Evolutionary conservation across 2,797 vertebrate species (phyloP).

Genomic region (Sebastes trivittatus): DNA sequence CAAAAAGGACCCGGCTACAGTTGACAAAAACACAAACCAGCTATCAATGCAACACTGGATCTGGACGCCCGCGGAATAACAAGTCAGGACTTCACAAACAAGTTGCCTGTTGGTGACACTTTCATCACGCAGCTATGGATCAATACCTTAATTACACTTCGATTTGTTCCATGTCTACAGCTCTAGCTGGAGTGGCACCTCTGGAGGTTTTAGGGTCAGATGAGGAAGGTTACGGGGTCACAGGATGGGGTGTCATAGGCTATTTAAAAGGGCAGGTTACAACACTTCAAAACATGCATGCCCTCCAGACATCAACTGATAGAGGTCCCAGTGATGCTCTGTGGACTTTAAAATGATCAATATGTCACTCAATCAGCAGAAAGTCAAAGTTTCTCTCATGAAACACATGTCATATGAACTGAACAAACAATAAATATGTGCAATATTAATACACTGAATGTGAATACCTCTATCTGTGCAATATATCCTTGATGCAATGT

Average conservation of each 20-base stretch:
- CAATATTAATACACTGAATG: too few species aligned
- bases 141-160: not conserved
- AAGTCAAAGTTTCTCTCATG: not conserved
- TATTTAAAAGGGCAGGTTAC: conserved; percentile 66
- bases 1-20: conserved; percentile 54
- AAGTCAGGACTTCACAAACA: conserved; percentile 32
- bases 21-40: conserved; percentile 69
- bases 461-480: too few species aligned
- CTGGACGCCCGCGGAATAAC: conserved; percentile 57
- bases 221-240: conserved; percentile 26
- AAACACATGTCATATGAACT: too few species aligned
- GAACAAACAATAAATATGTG: too few species aligned
- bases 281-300: conserved; percentile 61
- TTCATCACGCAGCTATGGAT: not conserved
- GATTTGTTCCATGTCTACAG: conserved; percentile 1
- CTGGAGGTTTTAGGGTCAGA: conserved; percentile 41
- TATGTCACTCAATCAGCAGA: not conserved
- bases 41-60: conserved; percentile 44
- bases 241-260: conserved; percentile 15
- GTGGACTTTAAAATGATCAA: not conserved
- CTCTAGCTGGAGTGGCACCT: conserved; percentile 46
- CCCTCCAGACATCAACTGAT: conserved; percentile 13
- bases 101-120: not conserved
- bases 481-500: too few species aligned
- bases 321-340: not conserved